Evolutionary conservation across 2,888 invertebrate species (phyloP), one percentile per base, ranked within the genome.

Genomic region (Hanleya hanleyi): DNA sequence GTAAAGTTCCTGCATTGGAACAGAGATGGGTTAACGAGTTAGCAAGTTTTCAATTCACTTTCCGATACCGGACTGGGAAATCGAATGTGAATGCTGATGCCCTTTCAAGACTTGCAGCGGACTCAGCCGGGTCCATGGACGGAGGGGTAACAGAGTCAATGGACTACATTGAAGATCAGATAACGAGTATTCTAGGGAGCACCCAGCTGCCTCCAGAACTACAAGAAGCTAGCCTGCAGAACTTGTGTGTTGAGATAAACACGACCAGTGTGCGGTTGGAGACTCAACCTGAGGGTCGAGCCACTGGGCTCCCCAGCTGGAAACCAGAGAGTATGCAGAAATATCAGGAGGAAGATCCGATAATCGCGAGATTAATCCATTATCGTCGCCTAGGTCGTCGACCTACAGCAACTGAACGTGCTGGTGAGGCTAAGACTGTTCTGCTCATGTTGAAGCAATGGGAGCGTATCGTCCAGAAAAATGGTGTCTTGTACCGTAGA

Each of bases 11-110:
- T 26, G 73, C 73, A 12, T 57, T 70, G 15, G 77, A 75, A 29
- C 77, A 77, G n/a, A 12, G 77, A 7, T 77, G 75, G 77, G 67
- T 66, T 2, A 68, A 73, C 2, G 64, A 75, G 9, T 37, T 77
- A 6, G 71, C 73, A 5, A 50, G 41, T 29, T 77, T 68, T 50
- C 29, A 77, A 36, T 75, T 73, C 41, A 50, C 12, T 3, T 62
- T 75, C 15, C 22, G 51, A 36, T 75, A 75, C 47, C 32, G 61
- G 15, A 65, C 73, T 38, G 75, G 73, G 1, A 69, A 67, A 36
- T 38, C 41, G 15, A 77, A 77, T 47, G 41, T n/a, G 33, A 50
- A 47, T 4, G 74, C 73, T 6, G 77, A 77, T 26, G 70, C 69
- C 32, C 64, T 77, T 38, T 73, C 75, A 12, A 37, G 74, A 32